A percentile compares a stretch with the other conserved stretches of the same genome.
Conservation (phyloP, 2,113 vertebrate species). For the Mus pahari region DNA sequence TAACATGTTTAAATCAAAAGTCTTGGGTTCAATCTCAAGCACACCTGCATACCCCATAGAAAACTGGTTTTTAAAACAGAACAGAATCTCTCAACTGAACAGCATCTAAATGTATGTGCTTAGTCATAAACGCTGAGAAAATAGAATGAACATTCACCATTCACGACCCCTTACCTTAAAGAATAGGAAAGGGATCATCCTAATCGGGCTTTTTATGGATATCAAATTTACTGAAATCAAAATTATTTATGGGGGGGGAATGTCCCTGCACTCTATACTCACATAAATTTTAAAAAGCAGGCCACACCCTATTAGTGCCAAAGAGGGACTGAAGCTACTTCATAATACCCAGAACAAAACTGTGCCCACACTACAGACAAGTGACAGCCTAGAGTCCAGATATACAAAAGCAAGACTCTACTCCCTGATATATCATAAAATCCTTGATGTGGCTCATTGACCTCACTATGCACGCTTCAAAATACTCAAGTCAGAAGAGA, state of each 20-base stretch:
- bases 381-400: not conserved
- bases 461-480: not conserved
- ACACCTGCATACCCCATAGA: not conserved
- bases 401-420: not conserved
- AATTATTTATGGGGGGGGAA: not conserved
- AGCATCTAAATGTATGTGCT: not conserved
- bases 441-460: not conserved
- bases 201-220: not conserved
- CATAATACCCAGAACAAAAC: not conserved
- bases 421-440: not conserved
- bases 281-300: not conserved
- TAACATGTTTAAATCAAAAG: not conserved
- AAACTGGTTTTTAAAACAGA: slow-evolving; percentile 5
- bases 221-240: not conserved
- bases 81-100: slow-evolving; percentile 1
- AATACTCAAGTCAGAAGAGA: not conserved
- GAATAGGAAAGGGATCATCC: not conserved
- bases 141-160: not conserved
- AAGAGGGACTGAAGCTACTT: not conserved
- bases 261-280: not conserved
- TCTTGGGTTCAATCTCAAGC: not conserved
- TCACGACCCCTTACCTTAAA: not conserved
- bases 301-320: not conserved
- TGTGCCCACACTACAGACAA: not conserved
- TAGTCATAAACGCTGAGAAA: not conserved